Evolutionary conservation across 2,113 vertebrate genomes (phyloP).

Genomic region (Heliornis fulica): DNA sequence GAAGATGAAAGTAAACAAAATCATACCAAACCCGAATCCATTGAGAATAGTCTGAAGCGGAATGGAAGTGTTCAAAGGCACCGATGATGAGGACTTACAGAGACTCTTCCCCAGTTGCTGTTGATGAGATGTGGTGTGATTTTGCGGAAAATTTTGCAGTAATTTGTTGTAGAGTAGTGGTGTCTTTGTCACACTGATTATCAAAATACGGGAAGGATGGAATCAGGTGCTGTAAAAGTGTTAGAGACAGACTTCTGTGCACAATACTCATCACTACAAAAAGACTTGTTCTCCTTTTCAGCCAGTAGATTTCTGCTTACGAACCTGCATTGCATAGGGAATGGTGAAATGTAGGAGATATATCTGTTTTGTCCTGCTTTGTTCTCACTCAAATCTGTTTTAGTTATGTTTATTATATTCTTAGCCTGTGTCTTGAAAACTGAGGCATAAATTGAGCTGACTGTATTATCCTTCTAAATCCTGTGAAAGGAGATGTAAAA

Average conservation of each 20-base stretch:
- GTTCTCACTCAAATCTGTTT: not conserved
- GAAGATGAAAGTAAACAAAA: not conserved
- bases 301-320: not conserved
- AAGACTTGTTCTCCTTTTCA: not conserved
- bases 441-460: conserved; percentile 30
- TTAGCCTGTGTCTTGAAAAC: not conserved
- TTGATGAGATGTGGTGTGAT: not conserved
- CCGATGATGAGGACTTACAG: not conserved
- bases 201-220: not conserved
- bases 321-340: not conserved
- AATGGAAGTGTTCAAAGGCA: not conserved
- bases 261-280: not conserved
- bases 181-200: not conserved
- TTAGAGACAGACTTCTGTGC: not conserved
- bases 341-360: not conserved
- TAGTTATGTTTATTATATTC: not conserved
- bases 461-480: not conserved
- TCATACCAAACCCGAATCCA: not conserved
- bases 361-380: not conserved
- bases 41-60: not conserved
- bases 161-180: not conserved
- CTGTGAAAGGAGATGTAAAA: conserved; percentile 34
- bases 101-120: not conserved
- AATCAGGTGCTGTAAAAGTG: not conserved
- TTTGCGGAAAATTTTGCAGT: not conserved